phyloP scores from a whole-genome alignment of 2,113 vertebrate genomes.

The Callionymus lyra region DNA sequence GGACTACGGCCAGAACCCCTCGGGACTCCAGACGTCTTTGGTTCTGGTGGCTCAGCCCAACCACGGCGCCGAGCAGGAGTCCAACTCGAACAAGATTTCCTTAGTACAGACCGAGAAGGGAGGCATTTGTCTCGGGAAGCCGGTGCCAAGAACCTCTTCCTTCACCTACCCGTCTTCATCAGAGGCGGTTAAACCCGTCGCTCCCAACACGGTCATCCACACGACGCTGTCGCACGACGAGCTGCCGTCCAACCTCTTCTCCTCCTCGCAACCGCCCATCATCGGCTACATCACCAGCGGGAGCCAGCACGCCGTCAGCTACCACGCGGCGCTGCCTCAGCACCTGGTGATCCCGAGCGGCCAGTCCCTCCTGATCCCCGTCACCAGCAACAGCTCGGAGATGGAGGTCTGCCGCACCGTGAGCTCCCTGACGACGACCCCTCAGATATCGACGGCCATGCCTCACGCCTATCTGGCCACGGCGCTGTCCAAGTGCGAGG shows the following conservation, averaged over 20 bases:
- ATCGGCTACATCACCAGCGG: conserved; percentile 84
- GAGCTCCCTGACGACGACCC: conserved; percentile 73
- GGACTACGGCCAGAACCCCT: conserved; percentile 75
- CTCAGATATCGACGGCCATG: conserved; percentile 79
- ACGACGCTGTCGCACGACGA: conserved; percentile 80
- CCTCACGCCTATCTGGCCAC: conserved; percentile 89
- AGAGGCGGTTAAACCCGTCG: conserved; percentile 74
- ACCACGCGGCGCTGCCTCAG: conserved; percentile 82
- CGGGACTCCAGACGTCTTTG: conserved; percentile 84
- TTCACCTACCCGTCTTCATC: conserved; percentile 67
- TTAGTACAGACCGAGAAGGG: conserved; percentile 77
- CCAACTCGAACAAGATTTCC: conserved; percentile 69
- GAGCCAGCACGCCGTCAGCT: conserved; percentile 73
- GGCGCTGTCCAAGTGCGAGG: conserved; percentile 79
- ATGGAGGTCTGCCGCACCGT: conserved; percentile 74
- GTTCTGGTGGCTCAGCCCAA: conserved; percentile 85
- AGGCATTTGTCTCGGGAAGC: conserved; percentile 79
- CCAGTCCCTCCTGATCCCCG: conserved; percentile 89
- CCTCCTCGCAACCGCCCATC: conserved; percentile 83
- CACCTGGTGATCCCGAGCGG: conserved; percentile 90
- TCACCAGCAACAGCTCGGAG: conserved; percentile 63
- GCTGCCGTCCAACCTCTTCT: conserved; percentile 80
- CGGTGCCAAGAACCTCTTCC: conserved; percentile 68
- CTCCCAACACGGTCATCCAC: conserved; percentile 86
- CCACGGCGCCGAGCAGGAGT: conserved; percentile 71